phyloP scores from a whole-genome alignment of 2,888 invertebrate genomes.

The Prosopocoilus inquinatus region DNA sequence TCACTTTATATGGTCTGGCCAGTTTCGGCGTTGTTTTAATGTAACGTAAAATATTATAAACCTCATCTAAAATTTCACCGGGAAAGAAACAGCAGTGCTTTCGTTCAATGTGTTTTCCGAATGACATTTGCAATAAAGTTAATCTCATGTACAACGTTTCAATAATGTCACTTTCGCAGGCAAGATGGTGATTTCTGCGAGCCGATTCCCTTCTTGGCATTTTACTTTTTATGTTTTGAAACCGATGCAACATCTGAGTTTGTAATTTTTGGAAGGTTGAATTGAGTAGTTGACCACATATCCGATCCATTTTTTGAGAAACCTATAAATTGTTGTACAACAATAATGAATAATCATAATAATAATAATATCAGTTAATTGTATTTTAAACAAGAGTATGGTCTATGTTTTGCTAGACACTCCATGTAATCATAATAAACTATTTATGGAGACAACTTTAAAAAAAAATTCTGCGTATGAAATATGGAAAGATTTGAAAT shows the following conservation, averaged over 20 bases:
- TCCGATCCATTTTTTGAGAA: constrained; percentile 74
- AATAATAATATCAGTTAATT: neutral
- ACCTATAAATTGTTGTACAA: constrained; percentile 59
- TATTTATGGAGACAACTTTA: too few relatives aligned
- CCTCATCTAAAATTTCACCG: constrained; percentile 91
- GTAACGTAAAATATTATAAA: constrained; percentile 76
- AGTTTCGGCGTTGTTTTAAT: constrained; percentile 79
- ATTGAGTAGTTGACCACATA: constrained; percentile 78
- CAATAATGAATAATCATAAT: neutral
- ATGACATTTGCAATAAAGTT: constrained; percentile 88
- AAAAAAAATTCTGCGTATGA: too few relatives aligned
- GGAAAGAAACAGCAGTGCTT: constrained; percentile 94
- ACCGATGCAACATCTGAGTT: constrained; percentile 79
- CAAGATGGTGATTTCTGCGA: constrained; percentile 83
- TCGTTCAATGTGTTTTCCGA: constrained; percentile 91
- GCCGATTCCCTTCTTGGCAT: constrained; percentile 92
- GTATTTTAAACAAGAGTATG: constrained; percentile 2
- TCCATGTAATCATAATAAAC: too few relatives aligned
- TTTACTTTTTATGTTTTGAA: constrained; percentile 84
- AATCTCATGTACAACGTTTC: constrained; percentile 92
- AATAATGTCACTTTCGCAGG: constrained; percentile 89
- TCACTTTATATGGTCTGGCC: constrained; percentile 86
- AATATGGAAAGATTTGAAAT: too few relatives aligned
- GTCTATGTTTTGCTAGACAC: too few relatives aligned
- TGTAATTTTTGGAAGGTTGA: constrained; percentile 83